Evolutionary conservation across 1,140 invertebrate genomes (phyloP).

Genomic region (Drosophila eugracilis): DNA sequence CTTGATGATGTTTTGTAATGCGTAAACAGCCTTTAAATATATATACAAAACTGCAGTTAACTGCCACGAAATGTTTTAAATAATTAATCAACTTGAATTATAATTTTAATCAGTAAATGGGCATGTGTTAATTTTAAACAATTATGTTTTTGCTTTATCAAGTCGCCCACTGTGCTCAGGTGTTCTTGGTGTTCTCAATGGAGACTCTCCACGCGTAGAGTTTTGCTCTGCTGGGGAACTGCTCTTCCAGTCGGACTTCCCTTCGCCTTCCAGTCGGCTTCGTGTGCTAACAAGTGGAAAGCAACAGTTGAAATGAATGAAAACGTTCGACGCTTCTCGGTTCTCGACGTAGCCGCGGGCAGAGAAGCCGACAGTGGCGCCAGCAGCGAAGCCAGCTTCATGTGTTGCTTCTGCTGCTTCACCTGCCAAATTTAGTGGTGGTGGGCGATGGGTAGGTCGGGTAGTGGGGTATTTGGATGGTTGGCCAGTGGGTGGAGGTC

Average conservation of each 20-base stretch:
- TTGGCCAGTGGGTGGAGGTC: not conserved
- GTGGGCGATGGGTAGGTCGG: not conserved
- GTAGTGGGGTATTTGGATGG: no score
- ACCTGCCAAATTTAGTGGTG: conserved; percentile 44
- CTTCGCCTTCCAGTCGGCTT: conserved; percentile 37
- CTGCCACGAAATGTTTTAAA: no score
- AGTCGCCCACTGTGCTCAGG: conserved; percentile 9
- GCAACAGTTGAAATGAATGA: conserved; percentile 81
- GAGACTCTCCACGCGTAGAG: conserved; percentile 8
- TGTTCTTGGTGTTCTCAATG: conserved; percentile 24
- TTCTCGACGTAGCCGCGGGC: conserved; percentile 9
- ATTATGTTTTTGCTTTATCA: not conserved
- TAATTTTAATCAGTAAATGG: no score
- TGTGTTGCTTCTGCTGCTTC: conserved; percentile 66
- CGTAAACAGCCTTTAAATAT: no score
- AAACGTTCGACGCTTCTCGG: conserved; percentile 39
- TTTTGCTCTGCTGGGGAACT: not conserved
- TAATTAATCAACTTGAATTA: no score
- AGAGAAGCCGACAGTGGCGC: conserved; percentile 16
- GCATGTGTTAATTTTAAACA: no score
- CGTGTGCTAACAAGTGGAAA: conserved; percentile 77
- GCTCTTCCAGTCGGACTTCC: conserved; percentile 35
- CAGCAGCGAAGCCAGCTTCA: conserved; percentile 47
- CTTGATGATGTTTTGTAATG: no score
- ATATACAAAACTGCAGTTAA: no score